Conservation (phyloP, 1,140 invertebrate species). For the Phthorimaea operculella region DNA sequence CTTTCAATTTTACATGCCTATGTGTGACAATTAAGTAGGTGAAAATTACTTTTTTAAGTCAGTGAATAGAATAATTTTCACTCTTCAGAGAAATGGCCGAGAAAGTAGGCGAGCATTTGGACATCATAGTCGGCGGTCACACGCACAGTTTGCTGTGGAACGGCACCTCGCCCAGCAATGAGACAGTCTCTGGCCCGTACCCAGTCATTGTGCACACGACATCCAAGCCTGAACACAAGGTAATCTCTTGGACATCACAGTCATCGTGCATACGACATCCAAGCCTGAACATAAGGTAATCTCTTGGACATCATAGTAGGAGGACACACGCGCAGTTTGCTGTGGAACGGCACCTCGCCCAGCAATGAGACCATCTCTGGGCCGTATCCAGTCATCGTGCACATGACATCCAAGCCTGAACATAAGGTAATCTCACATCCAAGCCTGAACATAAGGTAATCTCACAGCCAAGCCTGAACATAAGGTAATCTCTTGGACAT, state of each 20-base stretch:
- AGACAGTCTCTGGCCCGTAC: constrained; percentile 70
- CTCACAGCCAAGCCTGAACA: too few species aligned
- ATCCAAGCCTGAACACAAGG: constrained; percentile 60
- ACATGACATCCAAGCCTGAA: constrained; percentile 56
- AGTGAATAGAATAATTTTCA: constrained; percentile 7
- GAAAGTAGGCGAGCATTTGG: constrained; percentile 72
- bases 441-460: too few species aligned
- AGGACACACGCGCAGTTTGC: constrained; percentile 84
- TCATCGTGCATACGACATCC: too few species aligned
- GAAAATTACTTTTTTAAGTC: too few species aligned
- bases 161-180: constrained; percentile 66
- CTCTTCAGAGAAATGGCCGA: constrained; percentile 73
- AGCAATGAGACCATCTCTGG: constrained; percentile 67
- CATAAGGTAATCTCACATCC: constrained; percentile 64
- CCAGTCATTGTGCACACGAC: constrained; percentile 71
- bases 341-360: constrained; percentile 71
- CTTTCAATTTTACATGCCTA: too few species aligned
- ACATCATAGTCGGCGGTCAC: constrained; percentile 86
- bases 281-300: too few species aligned
- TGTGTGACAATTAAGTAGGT: too few species aligned
- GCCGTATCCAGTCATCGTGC: constrained; percentile 76
- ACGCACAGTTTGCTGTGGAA: constrained; percentile 83
- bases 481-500: too few species aligned
- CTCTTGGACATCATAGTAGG: constrained; percentile 85
- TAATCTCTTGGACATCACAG: too few species aligned